Evolutionary conservation across 2,888 invertebrate genomes (phyloP).

Genomic region (Folsomia manolachei): DNA sequence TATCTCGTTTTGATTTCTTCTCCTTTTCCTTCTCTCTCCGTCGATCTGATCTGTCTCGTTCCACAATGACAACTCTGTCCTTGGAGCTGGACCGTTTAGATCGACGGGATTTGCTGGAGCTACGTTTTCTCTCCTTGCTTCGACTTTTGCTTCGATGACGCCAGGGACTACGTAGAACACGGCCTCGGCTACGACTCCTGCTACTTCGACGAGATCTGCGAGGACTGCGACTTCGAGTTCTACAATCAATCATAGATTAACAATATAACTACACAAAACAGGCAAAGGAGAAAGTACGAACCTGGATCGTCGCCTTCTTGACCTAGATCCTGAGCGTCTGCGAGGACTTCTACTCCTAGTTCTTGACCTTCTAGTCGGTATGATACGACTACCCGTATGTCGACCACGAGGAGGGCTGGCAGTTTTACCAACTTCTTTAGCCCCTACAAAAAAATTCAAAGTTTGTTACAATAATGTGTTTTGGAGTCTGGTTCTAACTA

Average conservation of each 20-base stretch:
- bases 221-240: conserved; percentile 28
- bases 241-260: neutral
- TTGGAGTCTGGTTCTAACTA: too few species aligned
- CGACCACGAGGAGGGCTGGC: conserved; percentile 56
- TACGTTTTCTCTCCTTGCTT: conserved; percentile 23
- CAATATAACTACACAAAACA: neutral
- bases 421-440: conserved; percentile 66
- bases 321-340: conserved; percentile 46
- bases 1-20: conserved; percentile 32
- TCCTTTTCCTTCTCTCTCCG: conserved; percentile 44
- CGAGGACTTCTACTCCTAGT: conserved; percentile 51
- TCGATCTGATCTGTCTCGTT: conserved; percentile 43
- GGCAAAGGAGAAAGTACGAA: conserved; percentile 4
- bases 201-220: conserved; percentile 43
- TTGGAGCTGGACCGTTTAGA: conserved; percentile 61
- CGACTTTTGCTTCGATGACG: conserved; percentile 21
- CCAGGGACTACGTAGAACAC: conserved; percentile 7
- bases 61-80: too few species aligned
- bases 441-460: too few species aligned
- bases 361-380: conserved; percentile 55
- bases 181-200: conserved; percentile 36
- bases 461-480: too few species aligned
- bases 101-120: conserved; percentile 62
- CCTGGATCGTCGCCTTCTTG: conserved; percentile 51
- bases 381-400: conserved; percentile 54